Conservation (phyloP, 2,797 vertebrate genomes). For the Spinibarbus caldwelli region DNA sequence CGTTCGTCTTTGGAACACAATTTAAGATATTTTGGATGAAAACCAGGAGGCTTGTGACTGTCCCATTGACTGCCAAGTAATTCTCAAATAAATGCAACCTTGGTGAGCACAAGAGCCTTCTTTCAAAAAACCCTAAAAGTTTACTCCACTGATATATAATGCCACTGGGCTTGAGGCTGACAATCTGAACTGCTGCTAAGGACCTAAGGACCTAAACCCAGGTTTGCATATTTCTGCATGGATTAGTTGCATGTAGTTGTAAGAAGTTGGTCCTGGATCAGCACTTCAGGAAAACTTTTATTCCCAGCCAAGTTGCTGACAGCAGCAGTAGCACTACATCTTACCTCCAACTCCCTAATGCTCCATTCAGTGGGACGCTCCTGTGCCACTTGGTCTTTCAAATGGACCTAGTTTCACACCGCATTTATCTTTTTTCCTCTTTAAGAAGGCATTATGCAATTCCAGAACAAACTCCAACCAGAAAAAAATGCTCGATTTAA, state of each 20-base stretch:
- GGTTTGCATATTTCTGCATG: conserved; percentile 28
- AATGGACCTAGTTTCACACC: conserved; percentile 38
- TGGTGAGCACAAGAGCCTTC: background rate
- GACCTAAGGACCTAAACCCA: background rate
- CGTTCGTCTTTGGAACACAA: too few species aligned
- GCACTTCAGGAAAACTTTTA: conserved; percentile 46
- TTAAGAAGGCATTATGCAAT: conserved; percentile 29
- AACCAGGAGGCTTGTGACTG: too few species aligned
- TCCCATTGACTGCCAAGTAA: too few species aligned
- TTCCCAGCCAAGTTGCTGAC: conserved; percentile 30
- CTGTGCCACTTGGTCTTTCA: conserved; percentile 42
- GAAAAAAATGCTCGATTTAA: conserved; percentile 40
- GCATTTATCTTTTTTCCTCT: conserved; percentile 41
- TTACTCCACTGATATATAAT: background rate
- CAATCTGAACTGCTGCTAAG: conserved; percentile 20
- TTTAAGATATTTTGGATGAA: too few species aligned
- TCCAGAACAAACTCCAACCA: conserved; percentile 2
- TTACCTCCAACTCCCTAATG: conserved; percentile 27
- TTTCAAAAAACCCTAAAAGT: background rate
- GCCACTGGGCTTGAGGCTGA: background rate
- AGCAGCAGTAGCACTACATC: conserved; percentile 34
- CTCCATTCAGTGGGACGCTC: conserved; percentile 8
- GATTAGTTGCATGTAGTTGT: conserved; percentile 24
- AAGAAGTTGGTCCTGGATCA: conserved; percentile 39
- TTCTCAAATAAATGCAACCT: background rate